Evolutionary conservation across 2,113 vertebrate genomes (phyloP), one percentile per base, ranked within the genome.

Genomic region (Gallinago paraguaiae): DNA sequence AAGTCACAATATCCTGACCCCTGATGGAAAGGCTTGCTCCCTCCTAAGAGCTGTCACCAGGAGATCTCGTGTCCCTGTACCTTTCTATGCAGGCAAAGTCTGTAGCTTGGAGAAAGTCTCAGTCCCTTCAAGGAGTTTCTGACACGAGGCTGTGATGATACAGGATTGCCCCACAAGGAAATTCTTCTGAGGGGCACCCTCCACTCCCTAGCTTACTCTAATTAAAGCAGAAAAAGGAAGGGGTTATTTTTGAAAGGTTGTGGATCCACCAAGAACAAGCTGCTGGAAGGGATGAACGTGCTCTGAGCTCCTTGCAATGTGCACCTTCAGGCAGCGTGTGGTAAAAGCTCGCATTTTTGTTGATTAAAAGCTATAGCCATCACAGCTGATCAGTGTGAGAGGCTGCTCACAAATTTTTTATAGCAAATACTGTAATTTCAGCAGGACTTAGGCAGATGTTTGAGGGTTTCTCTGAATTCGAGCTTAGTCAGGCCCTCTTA

Each of bases 231-330:
- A 31, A 51, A 75, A 75, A 19, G 9, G 5, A 28, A 59, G 3
- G 6, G 15, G 2, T 1, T 17, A 4, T 37, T 72, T 86, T 45
- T 35, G 31, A 39, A 84, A 64, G 35, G 33, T 6, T 59, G 19
- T 57, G 39, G 27, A 23, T 61, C 20, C 61, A 79, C 31, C n/a
- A 50, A 28, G 70, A 30, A 59, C 50, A 63, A 81, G 46, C 54
- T 84, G n/a, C 60, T 70, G 51, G 16, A 39, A 64, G 48, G 33
- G 31, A 7, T 25, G 48, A 35, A 9, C 3, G 11, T 9, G 22
- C 17, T 0, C 0, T 43, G 59, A 64, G 39, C 65, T 67, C 37
- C 64, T 81, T 48, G 30, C 43, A 17, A 16, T 8, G 9, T 0
- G 4, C 70, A 64, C 8, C 37, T 4, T 41, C 7, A 46, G 50